Conservation (phyloP, 2,797 vertebrate genomes). For the Kryptopterus vitreolus region DNA sequence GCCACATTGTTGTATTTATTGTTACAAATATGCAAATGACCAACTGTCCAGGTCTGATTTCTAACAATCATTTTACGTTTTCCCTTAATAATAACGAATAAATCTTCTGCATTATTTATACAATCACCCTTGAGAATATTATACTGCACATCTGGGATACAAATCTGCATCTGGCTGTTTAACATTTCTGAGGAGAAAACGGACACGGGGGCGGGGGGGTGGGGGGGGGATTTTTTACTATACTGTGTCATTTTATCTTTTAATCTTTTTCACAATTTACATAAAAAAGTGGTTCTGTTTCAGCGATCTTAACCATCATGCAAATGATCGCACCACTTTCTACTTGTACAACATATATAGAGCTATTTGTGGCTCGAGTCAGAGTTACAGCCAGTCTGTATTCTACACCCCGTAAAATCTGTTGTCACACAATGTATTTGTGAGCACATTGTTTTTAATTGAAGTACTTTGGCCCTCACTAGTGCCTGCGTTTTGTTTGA, state of each 20-base stretch:
- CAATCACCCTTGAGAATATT: too few species aligned
- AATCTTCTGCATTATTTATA: too few species aligned
- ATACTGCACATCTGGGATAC: background rate
- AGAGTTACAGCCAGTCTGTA: background rate
- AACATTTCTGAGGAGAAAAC: background rate
- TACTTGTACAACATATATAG: background rate
- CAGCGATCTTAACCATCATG: background rate
- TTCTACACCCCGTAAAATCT: background rate
- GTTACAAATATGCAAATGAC: background rate
- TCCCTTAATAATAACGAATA: background rate
- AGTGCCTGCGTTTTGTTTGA: too few species aligned
- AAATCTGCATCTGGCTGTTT: background rate
- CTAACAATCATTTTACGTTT: background rate
- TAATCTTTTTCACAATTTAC: background rate
- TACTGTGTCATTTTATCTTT: background rate
- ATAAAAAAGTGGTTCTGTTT: background rate
- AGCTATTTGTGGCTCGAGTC: background rate
- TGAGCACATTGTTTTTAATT: background rate
- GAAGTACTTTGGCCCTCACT: background rate
- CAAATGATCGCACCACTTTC: background rate
- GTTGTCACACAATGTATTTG: background rate
- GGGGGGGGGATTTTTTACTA: background rate
- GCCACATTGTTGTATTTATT: background rate
- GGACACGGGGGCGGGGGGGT: too few species aligned
- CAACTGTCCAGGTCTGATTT: background rate